phyloP scores from a whole-genome alignment of 2,797 vertebrate genomes.

The Syngnathus acus region DNA sequence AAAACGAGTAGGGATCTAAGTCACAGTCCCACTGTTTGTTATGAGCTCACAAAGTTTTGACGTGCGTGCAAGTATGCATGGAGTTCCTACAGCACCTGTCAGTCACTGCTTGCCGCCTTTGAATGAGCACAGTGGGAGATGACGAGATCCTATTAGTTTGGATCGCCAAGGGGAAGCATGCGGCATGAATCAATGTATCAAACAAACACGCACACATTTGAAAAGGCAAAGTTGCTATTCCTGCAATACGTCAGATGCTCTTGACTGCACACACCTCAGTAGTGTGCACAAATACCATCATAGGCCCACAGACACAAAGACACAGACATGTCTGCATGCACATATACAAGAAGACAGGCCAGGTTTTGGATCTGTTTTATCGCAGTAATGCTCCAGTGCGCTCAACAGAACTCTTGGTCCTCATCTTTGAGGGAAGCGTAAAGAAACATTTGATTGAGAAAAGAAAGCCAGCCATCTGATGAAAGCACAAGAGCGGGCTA shows the following conservation, averaged over 20 bases:
- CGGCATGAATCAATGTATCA: constrained; percentile 41
- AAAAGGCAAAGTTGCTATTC: constrained; percentile 38
- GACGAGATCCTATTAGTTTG: constrained; percentile 61
- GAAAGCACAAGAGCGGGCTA: constrained; percentile 13
- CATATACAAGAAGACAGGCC: constrained; percentile 11
- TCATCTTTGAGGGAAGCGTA: constrained; percentile 17
- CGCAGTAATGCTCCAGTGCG: constrained; percentile 13
- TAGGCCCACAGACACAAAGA: constrained; percentile 19
- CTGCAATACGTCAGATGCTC: constrained; percentile 35
- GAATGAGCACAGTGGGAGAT: constrained; percentile 53
- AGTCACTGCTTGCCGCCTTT: constrained; percentile 50
- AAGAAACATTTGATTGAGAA: constrained; percentile 9
- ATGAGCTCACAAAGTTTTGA: constrained; percentile 42
- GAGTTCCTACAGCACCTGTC: constrained; percentile 55
- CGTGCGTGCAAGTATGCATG: neutral
- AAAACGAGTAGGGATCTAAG: constrained; percentile 36
- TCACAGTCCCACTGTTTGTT: constrained; percentile 31
- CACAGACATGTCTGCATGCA: constrained; percentile 12
- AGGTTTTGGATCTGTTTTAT: constrained; percentile 16
- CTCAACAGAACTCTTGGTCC: constrained; percentile 23
- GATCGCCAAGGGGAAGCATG: constrained; percentile 53
- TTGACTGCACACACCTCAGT: constrained; percentile 21
- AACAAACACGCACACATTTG: constrained; percentile 25
- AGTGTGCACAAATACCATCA: constrained; percentile 20
- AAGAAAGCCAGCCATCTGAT: constrained; percentile 6